phyloP scores from a whole-genome alignment of 92 coral and sea anemone species.

The Epizoanthus scotinus region DNA sequence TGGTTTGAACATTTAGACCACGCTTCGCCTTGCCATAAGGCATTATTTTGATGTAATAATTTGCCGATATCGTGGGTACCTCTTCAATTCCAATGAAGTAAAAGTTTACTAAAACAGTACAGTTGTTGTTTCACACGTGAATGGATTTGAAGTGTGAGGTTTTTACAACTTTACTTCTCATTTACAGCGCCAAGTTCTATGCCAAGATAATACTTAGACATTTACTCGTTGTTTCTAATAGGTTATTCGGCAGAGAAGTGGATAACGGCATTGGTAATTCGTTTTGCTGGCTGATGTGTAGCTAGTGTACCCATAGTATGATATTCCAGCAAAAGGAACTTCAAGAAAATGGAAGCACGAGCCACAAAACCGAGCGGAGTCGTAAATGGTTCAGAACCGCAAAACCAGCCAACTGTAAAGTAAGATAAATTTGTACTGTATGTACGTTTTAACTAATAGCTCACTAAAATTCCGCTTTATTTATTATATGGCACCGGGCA shows the following conservation, averaged over 20 bases:
- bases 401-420: conserved; percentile 32
- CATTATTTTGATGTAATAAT: too few species aligned
- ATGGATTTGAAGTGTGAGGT: too few species aligned
- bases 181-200: too few species aligned
- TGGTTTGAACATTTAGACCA: conserved; percentile 8
- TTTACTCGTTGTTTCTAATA: background rate
- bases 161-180: too few species aligned
- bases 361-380: conserved; percentile 9
- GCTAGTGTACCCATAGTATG: background rate
- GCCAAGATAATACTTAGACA: background rate
- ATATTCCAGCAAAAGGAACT: conserved; percentile 8
- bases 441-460: conserved; percentile 3
- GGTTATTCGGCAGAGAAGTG: background rate
- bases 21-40: background rate
- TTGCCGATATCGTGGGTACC: background rate
- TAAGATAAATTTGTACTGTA: conserved; percentile 15
- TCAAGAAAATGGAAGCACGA: conserved; percentile 5
- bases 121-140: too few species aligned
- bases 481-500: background rate
- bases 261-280: background rate
- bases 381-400: conserved; percentile 12
- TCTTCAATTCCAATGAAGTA: background rate
- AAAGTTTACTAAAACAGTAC: too few species aligned
- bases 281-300: conserved; percentile 12
- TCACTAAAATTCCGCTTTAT: conserved; percentile 22